Base-by-base conservation (phyloP, 2,113 vertebrate species). In the Chlamydotis undulata region DNA sequence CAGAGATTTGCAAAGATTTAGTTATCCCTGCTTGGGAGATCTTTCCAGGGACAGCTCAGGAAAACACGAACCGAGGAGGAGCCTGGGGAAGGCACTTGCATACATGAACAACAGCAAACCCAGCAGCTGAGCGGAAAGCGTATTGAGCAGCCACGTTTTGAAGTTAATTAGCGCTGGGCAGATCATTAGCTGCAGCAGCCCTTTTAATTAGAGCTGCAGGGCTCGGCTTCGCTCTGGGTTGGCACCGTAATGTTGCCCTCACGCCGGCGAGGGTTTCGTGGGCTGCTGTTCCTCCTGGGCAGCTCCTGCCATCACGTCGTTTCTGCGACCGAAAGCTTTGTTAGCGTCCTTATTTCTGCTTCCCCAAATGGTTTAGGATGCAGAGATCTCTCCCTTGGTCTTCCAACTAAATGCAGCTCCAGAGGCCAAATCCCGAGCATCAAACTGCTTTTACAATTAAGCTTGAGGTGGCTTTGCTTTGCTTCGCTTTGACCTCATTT, bases 401-500 rank as follows among this genome's bases (percentile, higher is more conserved):
- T 86, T 94, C 88, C 73, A 81, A 73, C 73, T 65, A 84, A 94
- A 94, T 52, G 43, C 68, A 89, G 90, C 92, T 96, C 92, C 61
- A 82, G 96, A 90, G 95, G 96, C 97, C 85, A 94, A 97, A 95
- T 69, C 78, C 50, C 81, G 76, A 95, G 52, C 82, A 37, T 59
- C 74, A 45, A 22, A 71, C 74, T 61, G 75, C 91, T 94, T 95
- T 93, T 94, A 87, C 69, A 97, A 96, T 98, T 97, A 97, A 93
- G 91, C 92, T 97, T 93, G 81, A 88, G 82, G 79, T 90, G 93
- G 94, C 64, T 90, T 64, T 65, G 33, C 50, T 84, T 97, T 92
- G 83, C 57, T 84, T 97, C 91, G 81, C 57, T 92, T 67, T 97
- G 97, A 98, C 97, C 96, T 96, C 90, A 24, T 97, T 97, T 84